Conservation (phyloP, 2,888 invertebrate species). For the Anoncus sp. region DNA sequence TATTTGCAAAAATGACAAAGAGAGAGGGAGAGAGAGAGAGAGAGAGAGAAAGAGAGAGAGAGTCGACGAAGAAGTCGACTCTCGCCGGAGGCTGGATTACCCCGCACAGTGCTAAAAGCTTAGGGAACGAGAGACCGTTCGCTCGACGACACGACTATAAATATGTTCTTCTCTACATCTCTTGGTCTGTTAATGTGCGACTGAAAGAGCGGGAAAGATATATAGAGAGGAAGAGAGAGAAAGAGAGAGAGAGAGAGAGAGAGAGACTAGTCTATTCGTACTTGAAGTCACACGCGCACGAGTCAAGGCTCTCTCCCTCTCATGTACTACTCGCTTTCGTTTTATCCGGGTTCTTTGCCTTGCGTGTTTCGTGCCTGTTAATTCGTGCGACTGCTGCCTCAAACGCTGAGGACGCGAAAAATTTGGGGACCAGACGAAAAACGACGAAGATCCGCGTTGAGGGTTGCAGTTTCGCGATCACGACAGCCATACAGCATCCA, state of each 20-base stretch:
- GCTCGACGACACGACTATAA: slow-evolving; percentile 77
- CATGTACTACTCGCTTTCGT: slow-evolving; percentile 29
- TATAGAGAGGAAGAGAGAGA: slow-evolving; percentile 6
- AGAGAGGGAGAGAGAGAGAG: not conserved
- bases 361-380: slow-evolving; percentile 30
- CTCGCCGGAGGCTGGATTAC: slow-evolving; percentile 46
- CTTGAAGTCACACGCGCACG: slow-evolving; percentile 43
- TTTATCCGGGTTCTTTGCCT: slow-evolving; percentile 44
- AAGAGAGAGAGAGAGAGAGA: slow-evolving; percentile 22
- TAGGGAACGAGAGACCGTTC: slow-evolving; percentile 48
- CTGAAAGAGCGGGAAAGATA: slow-evolving; percentile 24
- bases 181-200: slow-evolving; percentile 60
- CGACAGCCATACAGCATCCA: slow-evolving; percentile 32
- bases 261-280: slow-evolving; percentile 48
- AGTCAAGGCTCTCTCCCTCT: slow-evolving; percentile 48
- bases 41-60: not conserved
- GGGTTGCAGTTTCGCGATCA: slow-evolving; percentile 47
- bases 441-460: slow-evolving; percentile 47
- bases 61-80: slow-evolving; percentile 33
- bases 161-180: slow-evolving; percentile 71
- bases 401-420: slow-evolving; percentile 60
- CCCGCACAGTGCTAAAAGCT: slow-evolving; percentile 36
- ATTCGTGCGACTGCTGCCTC: slow-evolving; percentile 47
- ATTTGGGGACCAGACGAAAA: slow-evolving; percentile 64
- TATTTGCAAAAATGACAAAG: slow-evolving; percentile 40